These are phyloP conservation scores for Urocolius indicus DNA, from an alignment of 2,113 vertebrate species.

Conservation along the genomic window DNA sequence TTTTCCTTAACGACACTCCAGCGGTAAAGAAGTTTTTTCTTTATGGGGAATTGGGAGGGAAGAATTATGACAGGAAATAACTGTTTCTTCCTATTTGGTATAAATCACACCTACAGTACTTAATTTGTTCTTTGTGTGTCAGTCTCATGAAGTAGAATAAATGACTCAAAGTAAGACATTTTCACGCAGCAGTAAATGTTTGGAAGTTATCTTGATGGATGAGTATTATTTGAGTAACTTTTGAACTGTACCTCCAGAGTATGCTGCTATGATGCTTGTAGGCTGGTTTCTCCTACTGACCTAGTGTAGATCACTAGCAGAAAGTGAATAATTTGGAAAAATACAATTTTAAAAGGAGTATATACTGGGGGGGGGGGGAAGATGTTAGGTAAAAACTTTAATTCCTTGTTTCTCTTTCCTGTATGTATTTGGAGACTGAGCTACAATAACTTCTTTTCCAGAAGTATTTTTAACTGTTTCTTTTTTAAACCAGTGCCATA, in stretches of 20 bases:
- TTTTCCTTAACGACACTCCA: conserved; percentile 84
- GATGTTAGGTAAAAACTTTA: background rate
- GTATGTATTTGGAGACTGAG: background rate
- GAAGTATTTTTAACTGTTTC: background rate
- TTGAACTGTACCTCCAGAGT: background rate
- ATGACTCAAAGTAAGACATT: background rate
- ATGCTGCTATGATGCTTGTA: background rate
- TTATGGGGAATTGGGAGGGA: background rate
- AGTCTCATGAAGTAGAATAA: background rate
- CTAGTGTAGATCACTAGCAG: background rate
- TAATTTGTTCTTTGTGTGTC: background rate
- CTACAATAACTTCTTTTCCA: background rate
- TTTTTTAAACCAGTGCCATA: background rate
- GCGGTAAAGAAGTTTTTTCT: conserved; percentile 76
- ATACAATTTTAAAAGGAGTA: background rate
- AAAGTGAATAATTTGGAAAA: background rate
- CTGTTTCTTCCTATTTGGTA: background rate
- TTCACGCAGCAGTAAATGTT: background rate
- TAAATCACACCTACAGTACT: background rate
- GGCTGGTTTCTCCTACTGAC: background rate
- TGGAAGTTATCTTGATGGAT: background rate
- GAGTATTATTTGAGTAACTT: background rate
- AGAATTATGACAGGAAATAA: background rate
- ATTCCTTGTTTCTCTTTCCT: background rate
- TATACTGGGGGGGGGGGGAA: no score